These are phyloP conservation scores for Papilio xuthus DNA, from an alignment of 1,140 invertebrate genomes.

Conservation along the genomic window DNA sequence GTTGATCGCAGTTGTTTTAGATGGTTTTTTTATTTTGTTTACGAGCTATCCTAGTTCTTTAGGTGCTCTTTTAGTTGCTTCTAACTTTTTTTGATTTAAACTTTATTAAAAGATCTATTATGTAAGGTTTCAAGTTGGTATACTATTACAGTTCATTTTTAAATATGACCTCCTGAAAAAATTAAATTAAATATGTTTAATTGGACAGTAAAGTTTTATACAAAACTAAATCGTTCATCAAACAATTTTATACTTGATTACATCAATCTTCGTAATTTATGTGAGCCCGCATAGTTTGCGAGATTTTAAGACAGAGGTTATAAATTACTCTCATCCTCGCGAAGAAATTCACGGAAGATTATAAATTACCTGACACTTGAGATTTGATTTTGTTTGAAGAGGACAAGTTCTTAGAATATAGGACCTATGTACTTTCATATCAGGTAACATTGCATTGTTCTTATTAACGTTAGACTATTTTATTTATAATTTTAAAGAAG, in stretches of 20 bases:
- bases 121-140: too few relatives aligned
- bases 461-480: too few relatives aligned
- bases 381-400: neutral
- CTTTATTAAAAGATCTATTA: neutral
- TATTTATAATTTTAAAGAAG: too few relatives aligned
- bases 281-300: conserved; percentile 27
- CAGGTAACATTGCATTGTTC: too few relatives aligned
- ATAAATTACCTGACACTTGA: conserved; percentile 22
- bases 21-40: neutral
- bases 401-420: neutral
- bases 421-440: neutral
- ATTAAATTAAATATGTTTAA: neutral
- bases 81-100: neutral
- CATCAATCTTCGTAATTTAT: conserved; percentile 33
- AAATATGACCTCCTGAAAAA: neutral
- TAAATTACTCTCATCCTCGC: conserved; percentile 17
- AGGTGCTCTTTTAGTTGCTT: neutral
- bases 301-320: conserved; percentile 30
- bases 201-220: neutral
- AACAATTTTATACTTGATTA: neutral
- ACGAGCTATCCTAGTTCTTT: neutral
- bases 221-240: conserved; percentile 12
- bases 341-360: conserved; percentile 9
- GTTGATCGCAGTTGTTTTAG: neutral
- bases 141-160: too few relatives aligned